These are phyloP conservation scores for Eurosta solidaginis DNA, from an alignment of 1,140 invertebrate genomes.

Conservation along the genomic window DNA sequence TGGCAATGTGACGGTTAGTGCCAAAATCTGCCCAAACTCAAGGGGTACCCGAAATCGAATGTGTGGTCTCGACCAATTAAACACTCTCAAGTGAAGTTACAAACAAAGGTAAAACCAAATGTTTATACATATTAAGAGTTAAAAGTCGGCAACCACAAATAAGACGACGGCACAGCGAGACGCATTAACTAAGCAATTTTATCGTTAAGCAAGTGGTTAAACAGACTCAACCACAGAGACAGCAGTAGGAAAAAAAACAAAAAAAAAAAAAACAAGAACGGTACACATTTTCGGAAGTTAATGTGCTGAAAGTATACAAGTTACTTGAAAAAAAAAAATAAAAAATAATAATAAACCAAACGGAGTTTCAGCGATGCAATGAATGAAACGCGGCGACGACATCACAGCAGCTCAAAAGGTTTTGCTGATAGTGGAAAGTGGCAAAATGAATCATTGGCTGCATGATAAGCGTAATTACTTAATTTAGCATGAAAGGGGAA, in stretches of 20 bases:
- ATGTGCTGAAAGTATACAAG: not conserved
- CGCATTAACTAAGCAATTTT: slow-evolving; percentile 25
- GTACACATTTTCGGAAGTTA: not conserved
- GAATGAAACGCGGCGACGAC: too few relatives aligned
- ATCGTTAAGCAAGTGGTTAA: not conserved
- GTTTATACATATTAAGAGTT: slow-evolving; percentile 2
- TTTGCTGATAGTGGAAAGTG: slow-evolving; percentile 12
- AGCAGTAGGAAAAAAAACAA: not conserved
- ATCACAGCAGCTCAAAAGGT: not conserved
- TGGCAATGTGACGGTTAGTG: not conserved
- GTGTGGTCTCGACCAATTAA: slow-evolving; percentile 15
- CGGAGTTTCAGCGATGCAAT: too few relatives aligned
- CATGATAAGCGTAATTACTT: slow-evolving; percentile 20
- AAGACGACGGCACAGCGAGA: slow-evolving; percentile 1
- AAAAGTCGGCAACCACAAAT: slow-evolving; percentile 10
- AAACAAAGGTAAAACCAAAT: too few relatives aligned
- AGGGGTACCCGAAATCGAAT: not conserved
- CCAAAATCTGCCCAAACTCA: not conserved
- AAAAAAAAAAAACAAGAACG: not conserved
- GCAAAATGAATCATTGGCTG: slow-evolving; percentile 5
- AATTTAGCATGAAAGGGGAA: not conserved
- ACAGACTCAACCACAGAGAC: not conserved
- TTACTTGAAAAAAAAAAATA: not conserved
- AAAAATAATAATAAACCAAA: too few relatives aligned
- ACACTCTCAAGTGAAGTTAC: not conserved